These are phyloP conservation scores for Falco punctatus DNA, from an alignment of 2,113 vertebrate genomes.

Conservation along the genomic window DNA sequence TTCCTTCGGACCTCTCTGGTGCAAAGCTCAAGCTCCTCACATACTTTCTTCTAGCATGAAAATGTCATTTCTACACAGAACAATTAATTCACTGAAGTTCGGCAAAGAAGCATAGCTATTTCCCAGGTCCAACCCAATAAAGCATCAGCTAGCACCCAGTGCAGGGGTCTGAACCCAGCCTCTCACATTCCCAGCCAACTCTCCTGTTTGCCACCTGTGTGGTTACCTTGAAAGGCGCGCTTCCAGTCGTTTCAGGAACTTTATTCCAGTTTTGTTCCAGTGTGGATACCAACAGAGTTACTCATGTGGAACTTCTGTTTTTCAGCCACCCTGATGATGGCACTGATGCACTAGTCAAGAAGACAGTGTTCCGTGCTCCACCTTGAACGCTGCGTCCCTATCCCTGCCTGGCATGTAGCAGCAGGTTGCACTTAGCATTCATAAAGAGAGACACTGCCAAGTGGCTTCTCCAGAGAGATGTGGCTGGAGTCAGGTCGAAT, in stretches of 20 bases:
- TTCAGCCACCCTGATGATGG: conserved; percentile 39
- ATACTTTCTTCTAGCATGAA: not conserved
- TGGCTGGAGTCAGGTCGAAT: not conserved
- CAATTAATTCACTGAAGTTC: not conserved
- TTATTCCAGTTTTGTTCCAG: not conserved
- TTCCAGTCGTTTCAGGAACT: not conserved
- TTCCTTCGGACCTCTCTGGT: not conserved
- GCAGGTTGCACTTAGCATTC: not conserved
- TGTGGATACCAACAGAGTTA: not conserved
- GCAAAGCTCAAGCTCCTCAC: not conserved
- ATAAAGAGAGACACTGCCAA: not conserved
- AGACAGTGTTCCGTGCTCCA: not conserved
- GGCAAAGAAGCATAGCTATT: not conserved
- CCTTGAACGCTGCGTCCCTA: no score
- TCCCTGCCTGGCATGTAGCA: not conserved
- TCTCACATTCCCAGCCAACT: not conserved
- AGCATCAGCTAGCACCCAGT: not conserved
- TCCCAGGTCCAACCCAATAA: not conserved
- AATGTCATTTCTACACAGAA: not conserved
- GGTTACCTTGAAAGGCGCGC: not conserved
- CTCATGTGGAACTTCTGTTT: not conserved
- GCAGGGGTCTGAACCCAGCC: not conserved
- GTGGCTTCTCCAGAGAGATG: not conserved
- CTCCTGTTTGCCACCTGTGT: not conserved
- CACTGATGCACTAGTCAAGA: conserved; percentile 8